phyloP scores from a whole-genome alignment of 2,797 vertebrate genomes.

The Todus mexicanus region DNA sequence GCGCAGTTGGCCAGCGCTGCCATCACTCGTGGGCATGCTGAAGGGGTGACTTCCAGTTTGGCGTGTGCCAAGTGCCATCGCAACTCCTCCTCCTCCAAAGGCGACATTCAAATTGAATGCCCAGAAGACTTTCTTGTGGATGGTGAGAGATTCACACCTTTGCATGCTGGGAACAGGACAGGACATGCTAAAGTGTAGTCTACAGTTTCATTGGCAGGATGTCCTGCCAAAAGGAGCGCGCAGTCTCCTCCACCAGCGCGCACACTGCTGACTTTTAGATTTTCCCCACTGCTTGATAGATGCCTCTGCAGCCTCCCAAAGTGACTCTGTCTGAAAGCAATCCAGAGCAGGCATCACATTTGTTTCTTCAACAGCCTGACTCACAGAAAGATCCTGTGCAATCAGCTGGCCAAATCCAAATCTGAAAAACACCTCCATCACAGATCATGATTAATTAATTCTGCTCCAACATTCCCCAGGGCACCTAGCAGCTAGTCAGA shows the following conservation, averaged over 20 bases:
- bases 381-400: background rate
- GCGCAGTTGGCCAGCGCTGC: background rate
- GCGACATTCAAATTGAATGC: background rate
- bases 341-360: background rate
- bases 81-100: conserved; percentile 4
- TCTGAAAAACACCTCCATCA: conserved; percentile 42
- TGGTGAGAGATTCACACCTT: background rate
- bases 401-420: conserved; percentile 31
- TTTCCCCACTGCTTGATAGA: background rate
- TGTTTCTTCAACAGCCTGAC: background rate
- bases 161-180: background rate
- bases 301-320: background rate
- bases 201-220: background rate
- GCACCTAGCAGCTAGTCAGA: conserved; percentile 22
- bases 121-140: background rate
- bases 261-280: background rate
- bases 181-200: background rate
- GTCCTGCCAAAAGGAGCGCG: background rate
- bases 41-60: conserved; percentile 1
- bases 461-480: conserved; percentile 31
- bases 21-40: background rate
- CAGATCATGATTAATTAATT: conserved; percentile 59
- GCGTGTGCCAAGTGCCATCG: background rate
- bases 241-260: background rate
- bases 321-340: background rate